Evolutionary conservation across 1,140 invertebrate species (phyloP).

Genomic region (Bombus superbus): DNA sequence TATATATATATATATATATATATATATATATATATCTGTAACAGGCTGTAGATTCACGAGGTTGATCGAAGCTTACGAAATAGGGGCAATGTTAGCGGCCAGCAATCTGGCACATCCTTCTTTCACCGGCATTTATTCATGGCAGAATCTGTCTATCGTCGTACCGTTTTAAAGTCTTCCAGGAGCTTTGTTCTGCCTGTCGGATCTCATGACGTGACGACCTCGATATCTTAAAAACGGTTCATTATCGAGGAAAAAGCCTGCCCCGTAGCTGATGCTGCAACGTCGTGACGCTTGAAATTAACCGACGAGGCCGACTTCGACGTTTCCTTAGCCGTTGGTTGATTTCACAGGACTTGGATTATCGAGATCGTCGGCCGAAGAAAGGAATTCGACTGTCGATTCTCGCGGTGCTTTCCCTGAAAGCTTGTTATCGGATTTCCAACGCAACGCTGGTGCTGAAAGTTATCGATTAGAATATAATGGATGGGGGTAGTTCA

Average conservation of each 20-base stretch:
- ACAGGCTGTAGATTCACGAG: not conserved
- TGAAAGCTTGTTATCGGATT: constrained; percentile 25
- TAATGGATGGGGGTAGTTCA: not conserved
- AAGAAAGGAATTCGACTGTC: constrained; percentile 3
- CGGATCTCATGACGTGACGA: constrained; percentile 53
- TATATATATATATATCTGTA: not conserved
- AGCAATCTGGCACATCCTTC: constrained; percentile 34
- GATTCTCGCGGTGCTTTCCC: not conserved
- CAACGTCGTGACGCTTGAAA: constrained; percentile 42
- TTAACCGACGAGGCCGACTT: constrained; percentile 50
- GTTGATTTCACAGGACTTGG: constrained; percentile 9
- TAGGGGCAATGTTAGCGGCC: constrained; percentile 8
- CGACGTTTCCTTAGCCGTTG: constrained; percentile 15
- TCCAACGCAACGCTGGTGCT: not conserved
- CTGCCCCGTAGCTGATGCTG: constrained; percentile 33
- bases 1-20: not conserved
- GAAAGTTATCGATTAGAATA: constrained; percentile 14
- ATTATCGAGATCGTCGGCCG: not conserved
- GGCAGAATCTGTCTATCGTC: constrained; percentile 29
- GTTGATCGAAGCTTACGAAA: constrained; percentile 11
- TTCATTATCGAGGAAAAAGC: constrained; percentile 61
- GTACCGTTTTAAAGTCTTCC: constrained; percentile 52
- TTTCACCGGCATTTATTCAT: constrained; percentile 4
- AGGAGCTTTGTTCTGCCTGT: constrained; percentile 63
- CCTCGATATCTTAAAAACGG: constrained; percentile 67